Evolutionary conservation across 2,888 invertebrate genomes (phyloP).

Genomic region (Lordiphosa andalusiaca): DNA sequence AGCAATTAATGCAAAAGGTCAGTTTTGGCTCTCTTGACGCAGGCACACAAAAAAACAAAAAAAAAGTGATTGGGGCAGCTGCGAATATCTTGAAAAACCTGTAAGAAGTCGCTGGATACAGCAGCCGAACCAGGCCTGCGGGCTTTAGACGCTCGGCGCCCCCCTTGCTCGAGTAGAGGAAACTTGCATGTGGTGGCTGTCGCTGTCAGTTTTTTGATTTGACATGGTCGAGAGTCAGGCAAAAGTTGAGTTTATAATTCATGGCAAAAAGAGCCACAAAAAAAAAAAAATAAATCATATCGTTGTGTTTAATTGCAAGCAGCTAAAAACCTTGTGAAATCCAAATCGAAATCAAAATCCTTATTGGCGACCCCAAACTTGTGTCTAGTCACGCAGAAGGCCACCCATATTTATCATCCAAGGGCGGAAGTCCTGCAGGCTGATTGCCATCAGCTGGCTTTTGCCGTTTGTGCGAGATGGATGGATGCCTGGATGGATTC

Average conservation of each 20-base stretch:
- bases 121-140: conserved; percentile 28
- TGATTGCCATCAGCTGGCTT: no score
- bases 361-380: conserved; percentile 20
- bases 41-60: conserved; percentile 2
- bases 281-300: conserved; percentile 17
- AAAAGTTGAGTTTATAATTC: conserved; percentile 52
- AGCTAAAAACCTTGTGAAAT: conserved; percentile 21
- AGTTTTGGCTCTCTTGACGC: conserved; percentile 18
- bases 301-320: conserved; percentile 51
- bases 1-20: conserved; percentile 69
- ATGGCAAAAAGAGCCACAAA: conserved; percentile 38
- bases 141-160: conserved; percentile 10
- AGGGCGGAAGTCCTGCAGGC: no score
- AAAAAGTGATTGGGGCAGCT: conserved; percentile 22
- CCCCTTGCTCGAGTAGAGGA: neutral
- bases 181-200: conserved; percentile 24
- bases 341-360: conserved; percentile 5
- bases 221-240: conserved; percentile 49
- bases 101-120: conserved; percentile 30
- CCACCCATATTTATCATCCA: no score
- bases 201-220: conserved; percentile 42
- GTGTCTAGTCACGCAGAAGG: no score
- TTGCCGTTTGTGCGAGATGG: conserved; percentile 34
- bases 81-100: conserved; percentile 33
- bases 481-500: conserved; percentile 39